Conservation (phyloP, 2,113 vertebrate genomes). For the Bostrychus sinensis region DNA sequence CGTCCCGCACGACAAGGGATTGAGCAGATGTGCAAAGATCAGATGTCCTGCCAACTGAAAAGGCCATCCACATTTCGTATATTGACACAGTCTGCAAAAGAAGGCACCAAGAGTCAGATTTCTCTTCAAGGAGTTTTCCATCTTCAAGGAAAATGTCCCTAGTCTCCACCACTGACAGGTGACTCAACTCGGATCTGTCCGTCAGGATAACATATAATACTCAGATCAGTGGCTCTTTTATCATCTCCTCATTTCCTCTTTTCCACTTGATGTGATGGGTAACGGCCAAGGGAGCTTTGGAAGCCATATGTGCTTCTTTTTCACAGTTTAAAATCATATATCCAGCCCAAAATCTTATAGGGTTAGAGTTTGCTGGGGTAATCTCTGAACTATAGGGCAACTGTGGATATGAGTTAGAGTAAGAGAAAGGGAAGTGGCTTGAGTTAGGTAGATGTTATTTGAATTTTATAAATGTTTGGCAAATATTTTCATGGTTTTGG, state of each 20-base stretch:
- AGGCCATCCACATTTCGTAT: slow-evolving; percentile 57
- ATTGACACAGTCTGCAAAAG: slow-evolving; percentile 70
- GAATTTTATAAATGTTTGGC: too few species aligned
- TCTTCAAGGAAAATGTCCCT: slow-evolving; percentile 62
- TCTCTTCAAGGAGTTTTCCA: slow-evolving; percentile 66
- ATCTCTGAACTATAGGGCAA: not conserved
- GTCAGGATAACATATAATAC: slow-evolving; percentile 44
- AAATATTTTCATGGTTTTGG: too few species aligned
- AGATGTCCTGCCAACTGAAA: slow-evolving; percentile 70
- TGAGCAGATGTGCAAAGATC: slow-evolving; percentile 78
- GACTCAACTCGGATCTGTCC: slow-evolving; percentile 62
- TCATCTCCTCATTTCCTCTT: slow-evolving; percentile 45
- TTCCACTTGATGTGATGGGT: slow-evolving; percentile 19
- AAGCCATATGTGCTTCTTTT: slow-evolving; percentile 19
- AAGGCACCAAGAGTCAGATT: slow-evolving; percentile 54
- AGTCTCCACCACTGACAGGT: slow-evolving; percentile 66
- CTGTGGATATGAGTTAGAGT: not conserved
- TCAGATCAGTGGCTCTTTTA: slow-evolving; percentile 32
- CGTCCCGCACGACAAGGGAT: slow-evolving; percentile 60
- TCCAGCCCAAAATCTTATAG: not conserved
- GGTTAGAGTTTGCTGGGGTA: not conserved
- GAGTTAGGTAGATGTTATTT: not conserved
- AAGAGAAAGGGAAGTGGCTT: not conserved
- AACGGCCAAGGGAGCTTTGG: slow-evolving; percentile 8
- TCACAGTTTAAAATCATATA: not conserved